Evolutionary conservation across 2,113 vertebrate genomes (phyloP).

Genomic region (Ovibos moschatus): DNA sequence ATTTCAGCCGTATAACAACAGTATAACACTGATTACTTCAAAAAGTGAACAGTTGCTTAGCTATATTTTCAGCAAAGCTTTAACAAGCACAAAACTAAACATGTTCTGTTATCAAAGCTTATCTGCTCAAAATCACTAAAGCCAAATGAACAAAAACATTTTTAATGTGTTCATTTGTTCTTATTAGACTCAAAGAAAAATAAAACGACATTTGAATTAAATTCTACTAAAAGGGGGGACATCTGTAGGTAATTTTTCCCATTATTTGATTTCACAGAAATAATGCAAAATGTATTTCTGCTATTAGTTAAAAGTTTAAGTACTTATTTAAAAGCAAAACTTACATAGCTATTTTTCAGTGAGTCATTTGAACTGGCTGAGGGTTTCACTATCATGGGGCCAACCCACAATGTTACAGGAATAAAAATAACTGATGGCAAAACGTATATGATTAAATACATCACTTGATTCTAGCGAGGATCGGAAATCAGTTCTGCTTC

Average conservation of each 20-base stretch:
- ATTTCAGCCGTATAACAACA: neutral
- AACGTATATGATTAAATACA: neutral
- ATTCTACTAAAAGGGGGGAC: neutral
- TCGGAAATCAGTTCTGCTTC: neutral
- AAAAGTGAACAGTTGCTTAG: neutral
- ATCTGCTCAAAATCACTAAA: constrained; percentile 17
- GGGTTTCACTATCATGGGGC: neutral
- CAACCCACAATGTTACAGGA: neutral
- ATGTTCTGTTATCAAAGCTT: constrained; percentile 22
- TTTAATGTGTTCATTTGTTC: neutral
- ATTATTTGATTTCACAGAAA: neutral
- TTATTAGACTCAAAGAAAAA: neutral
- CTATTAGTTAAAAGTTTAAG: neutral
- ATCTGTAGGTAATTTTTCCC: neutral
- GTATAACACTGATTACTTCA: neutral
- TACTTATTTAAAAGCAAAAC: neutral
- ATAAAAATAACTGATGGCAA: neutral
- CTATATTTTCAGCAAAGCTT: constrained; percentile 6
- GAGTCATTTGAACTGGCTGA: neutral
- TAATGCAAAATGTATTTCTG: neutral
- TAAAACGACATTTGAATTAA: neutral
- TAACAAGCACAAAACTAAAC: neutral
- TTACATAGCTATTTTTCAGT: neutral
- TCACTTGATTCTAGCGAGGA: neutral
- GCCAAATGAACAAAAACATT: neutral